These are phyloP conservation scores for Hipposideros larvatus DNA, from an alignment of 2,797 vertebrate species.

Conservation along the genomic window DNA sequence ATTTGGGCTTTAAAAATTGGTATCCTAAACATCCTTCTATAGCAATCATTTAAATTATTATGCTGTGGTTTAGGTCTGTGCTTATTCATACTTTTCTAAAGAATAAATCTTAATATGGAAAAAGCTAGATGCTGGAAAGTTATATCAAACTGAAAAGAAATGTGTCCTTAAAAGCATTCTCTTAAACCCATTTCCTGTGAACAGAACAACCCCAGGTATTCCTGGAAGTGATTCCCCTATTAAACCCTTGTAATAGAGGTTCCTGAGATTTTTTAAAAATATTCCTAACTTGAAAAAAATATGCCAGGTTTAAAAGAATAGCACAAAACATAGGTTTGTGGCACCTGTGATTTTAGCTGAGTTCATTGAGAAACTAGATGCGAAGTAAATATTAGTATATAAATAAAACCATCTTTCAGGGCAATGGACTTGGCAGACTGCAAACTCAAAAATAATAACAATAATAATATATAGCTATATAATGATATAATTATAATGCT, in stretches of 20 bases:
- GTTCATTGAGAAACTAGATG: background rate
- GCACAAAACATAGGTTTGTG: background rate
- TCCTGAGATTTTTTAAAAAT: background rate
- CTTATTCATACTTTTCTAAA: background rate
- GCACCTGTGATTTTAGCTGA: background rate
- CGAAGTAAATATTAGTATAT: background rate
- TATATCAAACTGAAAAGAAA: slow-evolving; percentile 10
- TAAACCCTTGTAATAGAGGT: background rate
- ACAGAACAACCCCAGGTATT: slow-evolving; percentile 27
- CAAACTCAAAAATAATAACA: background rate
- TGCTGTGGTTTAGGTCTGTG: background rate
- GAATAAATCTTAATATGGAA: slow-evolving; percentile 46
- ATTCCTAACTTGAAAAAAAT: slow-evolving; percentile 42
- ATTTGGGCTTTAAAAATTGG: background rate
- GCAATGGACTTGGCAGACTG: background rate
- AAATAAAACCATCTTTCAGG: background rate
- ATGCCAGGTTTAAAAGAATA: background rate
- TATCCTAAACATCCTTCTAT: background rate
- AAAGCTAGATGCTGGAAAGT: background rate
- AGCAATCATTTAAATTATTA: background rate
- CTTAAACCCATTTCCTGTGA: slow-evolving; percentile 30
- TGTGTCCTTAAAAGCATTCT: slow-evolving; percentile 16
- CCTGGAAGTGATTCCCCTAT: slow-evolving; percentile 12
- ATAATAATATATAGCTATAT: background rate
- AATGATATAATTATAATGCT: background rate